Percentiles rank a stretch among this genome's conserved stretches.
These are phyloP conservation scores for Machaerirhynchus nigripectus DNA, from an alignment of 2,113 vertebrate species.

Conservation along the genomic window DNA sequence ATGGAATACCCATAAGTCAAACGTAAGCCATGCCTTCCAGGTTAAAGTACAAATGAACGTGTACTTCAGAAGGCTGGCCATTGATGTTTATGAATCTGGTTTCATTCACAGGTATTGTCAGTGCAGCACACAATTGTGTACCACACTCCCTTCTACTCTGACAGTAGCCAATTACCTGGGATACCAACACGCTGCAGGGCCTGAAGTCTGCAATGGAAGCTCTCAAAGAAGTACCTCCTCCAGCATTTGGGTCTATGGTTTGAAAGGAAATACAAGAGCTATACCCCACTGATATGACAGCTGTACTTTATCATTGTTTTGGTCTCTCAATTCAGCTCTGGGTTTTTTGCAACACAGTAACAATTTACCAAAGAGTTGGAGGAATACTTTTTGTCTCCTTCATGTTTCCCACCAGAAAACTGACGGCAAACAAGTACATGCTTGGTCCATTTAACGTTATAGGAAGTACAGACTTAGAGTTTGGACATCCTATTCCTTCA, in stretches of 20 bases:
- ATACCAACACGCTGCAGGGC: not conserved
- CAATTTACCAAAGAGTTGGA: not conserved
- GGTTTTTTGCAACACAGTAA: not conserved
- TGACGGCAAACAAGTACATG: not conserved
- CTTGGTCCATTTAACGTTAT: not conserved
- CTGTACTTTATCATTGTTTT: not conserved
- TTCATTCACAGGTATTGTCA: not conserved
- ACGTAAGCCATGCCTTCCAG: not conserved
- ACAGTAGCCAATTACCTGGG: not conserved
- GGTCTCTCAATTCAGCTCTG: not conserved
- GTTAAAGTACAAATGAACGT: not conserved
- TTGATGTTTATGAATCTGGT: not conserved
- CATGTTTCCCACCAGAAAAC: not conserved
- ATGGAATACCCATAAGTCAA: not conserved
- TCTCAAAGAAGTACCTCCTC: not conserved
- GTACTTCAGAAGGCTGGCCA: not conserved
- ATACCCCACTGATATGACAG: not conserved
- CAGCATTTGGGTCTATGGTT: not conserved
- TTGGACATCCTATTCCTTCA: not conserved
- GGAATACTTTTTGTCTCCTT: not conserved
- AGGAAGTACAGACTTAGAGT: not conserved
- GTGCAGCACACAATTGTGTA: not conserved
- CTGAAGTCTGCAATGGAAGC: not conserved
- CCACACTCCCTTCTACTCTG: not conserved
- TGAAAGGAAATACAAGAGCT: not conserved